A percentile compares a stretch with the other conserved stretches of the same genome.
Evolutionary conservation across 2,797 vertebrate species (phyloP).

Genomic region (Mormyrops attenuatus): DNA sequence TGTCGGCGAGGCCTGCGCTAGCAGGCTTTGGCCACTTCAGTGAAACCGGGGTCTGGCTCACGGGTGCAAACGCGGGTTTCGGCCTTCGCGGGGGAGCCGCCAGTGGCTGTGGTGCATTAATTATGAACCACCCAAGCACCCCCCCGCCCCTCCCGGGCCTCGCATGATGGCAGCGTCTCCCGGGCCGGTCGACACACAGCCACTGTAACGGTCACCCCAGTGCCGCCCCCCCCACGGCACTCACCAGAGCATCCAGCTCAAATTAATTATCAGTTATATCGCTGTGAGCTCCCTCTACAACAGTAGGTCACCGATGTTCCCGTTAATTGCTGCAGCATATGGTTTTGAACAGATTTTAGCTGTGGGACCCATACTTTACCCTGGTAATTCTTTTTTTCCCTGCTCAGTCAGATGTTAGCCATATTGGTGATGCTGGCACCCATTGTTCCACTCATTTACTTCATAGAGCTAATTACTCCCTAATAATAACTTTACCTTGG

Average conservation of each 20-base stretch:
- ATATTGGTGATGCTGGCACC: slow-evolving; percentile 99
- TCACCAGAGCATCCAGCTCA: slow-evolving; percentile 40
- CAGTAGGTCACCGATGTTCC: slow-evolving; percentile 89
- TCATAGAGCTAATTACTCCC: slow-evolving; percentile 99
- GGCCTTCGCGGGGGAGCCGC: not conserved
- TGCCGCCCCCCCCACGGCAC: slow-evolving; percentile 44
- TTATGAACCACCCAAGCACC: not conserved
- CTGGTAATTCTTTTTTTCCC: slow-evolving; percentile 81
- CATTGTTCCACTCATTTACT: slow-evolving; percentile 99
- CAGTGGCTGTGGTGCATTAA: not conserved
- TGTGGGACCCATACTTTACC: slow-evolving; percentile 93
- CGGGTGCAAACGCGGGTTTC: not conserved
- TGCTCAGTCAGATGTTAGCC: slow-evolving; percentile 91
- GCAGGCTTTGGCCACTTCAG: not conserved
- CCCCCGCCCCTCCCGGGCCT: not conserved
- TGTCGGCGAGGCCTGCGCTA: not conserved
- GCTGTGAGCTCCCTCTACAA: slow-evolving; percentile 62
- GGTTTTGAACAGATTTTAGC: slow-evolving; percentile 97
- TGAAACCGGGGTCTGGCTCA: not conserved
- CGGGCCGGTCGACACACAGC: slow-evolving; percentile 47
- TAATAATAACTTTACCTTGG: slow-evolving; percentile 99
- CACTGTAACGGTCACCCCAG: not conserved
- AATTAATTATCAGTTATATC: slow-evolving; percentile 73
- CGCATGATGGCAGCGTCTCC: slow-evolving; percentile 16
- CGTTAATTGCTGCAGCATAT: slow-evolving; percentile 99